Base-by-base conservation (phyloP, 1,140 invertebrate species). In the Nebria ingens region DNA sequence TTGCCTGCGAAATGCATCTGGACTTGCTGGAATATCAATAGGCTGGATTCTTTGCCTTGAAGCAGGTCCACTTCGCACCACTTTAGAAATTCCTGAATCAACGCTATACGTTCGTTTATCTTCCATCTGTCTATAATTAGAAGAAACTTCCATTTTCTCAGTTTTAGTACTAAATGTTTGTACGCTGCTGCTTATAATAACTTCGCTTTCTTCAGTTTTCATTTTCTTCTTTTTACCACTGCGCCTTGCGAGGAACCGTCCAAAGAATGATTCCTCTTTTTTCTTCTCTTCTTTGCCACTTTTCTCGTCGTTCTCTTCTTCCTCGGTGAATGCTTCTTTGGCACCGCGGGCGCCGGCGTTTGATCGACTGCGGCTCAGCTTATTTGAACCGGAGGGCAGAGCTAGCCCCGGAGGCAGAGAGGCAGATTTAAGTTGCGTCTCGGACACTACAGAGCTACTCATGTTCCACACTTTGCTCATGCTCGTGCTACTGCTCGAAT, bases 191-290 rank as follows among this genome's bases (percentile, higher is more conserved):
- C 25, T 34, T 34, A n/a, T 34, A 6, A n/a, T 34, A 34, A 34
- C 70, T 55, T 69, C 69, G 40, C 75, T 77, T 9, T 71, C 73
- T 42, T 74, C 73, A 21, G 49, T 62, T 55, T 76, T 76, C 54
- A 76, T 75, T 54, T 79, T 79, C 58, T 79, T 80, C 65, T 81
- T 83, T 60, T 82, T 79, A 13, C 79, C 79, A 61, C 79, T 84
- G 59, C 80, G 78, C 51, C 83, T 74, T 6, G 80, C 70, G 21
- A 84, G 73, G 17, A 86, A 65, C 54, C 82, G 74, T 22, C 80
- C 78, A 65, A 85, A 81, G 62, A 85, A 83, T 19, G 82, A 82
- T 52, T 76, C 73, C 56, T 83, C 78, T 62, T 73, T 74, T 64
- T 78, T 78, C 19, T 69, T 71, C 58, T 42, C 22, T 2, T 45